phyloP scores from a whole-genome alignment of 30 jellyfish, hydroid and myxozoan species.

The Aurelia sp. region DNA sequence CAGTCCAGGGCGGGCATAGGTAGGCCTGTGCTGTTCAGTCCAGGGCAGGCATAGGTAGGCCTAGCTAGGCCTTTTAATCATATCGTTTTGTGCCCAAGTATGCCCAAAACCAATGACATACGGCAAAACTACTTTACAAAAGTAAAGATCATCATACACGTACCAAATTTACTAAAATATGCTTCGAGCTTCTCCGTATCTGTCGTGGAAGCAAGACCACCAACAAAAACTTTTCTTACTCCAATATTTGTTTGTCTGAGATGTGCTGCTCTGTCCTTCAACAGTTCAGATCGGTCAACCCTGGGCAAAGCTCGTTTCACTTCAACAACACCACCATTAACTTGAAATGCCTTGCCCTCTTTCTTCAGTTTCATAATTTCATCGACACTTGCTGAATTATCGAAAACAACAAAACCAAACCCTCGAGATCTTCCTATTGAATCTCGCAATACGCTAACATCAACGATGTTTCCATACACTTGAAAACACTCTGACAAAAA shows the following conservation, averaged over 20 bases:
- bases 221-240: constrained; percentile 79
- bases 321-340: constrained; percentile 87
- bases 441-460: constrained; percentile 84
- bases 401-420: constrained; percentile 91
- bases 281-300: constrained; percentile 38
- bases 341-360: constrained; percentile 66
- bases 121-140: too few relatives aligned
- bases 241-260: constrained; percentile 61
- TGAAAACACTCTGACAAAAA: constrained; percentile 52
- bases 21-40: too few relatives aligned
- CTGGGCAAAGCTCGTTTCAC: constrained; percentile 93
- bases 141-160: neutral
- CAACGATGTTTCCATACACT: constrained; percentile 76
- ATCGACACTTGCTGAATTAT: constrained; percentile 79
- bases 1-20: too few relatives aligned
- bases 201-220: constrained; percentile 87
- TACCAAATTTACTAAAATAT: constrained; percentile 82
- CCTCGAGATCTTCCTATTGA: constrained; percentile 82
- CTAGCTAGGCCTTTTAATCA: too few relatives aligned
- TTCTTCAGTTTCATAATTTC: constrained; percentile 81
- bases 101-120: too few relatives aligned
- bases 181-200: constrained; percentile 67
- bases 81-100: too few relatives aligned
- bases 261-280: constrained; percentile 14
- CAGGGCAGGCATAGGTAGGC: too few relatives aligned